Conservation (phyloP, 2,113 vertebrate genomes). For the Porphyrio hochstetteri region DNA sequence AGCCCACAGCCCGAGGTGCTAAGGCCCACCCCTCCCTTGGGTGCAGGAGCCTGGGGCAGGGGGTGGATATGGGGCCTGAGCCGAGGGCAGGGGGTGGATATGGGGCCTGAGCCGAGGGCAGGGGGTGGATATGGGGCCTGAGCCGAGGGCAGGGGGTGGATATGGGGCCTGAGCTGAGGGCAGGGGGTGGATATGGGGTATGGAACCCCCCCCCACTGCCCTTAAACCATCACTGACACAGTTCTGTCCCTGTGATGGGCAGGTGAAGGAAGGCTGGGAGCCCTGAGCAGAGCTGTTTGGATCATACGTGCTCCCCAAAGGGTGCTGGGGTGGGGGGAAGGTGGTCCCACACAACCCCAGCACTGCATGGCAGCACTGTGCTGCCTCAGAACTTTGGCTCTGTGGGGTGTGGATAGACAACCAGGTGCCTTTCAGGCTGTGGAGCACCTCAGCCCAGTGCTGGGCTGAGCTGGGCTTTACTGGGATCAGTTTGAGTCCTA, state of each 20-base stretch:
- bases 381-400: neutral
- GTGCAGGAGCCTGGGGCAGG: neutral
- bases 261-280: neutral
- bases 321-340: neutral
- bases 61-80: neutral
- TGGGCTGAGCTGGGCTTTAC: neutral
- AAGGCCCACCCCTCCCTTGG: too few relatives aligned
- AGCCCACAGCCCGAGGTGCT: neutral
- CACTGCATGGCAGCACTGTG: neutral
- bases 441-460: neutral
- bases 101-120: too few relatives aligned
- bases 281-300: neutral
- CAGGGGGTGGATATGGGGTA: neutral
- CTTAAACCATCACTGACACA: neutral
- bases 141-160: neutral
- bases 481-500: neutral
- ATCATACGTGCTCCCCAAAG: rapidly evolving
- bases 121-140: neutral
- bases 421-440: neutral
- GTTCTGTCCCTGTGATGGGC: rapidly evolving
- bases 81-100: neutral
- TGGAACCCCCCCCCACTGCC: neutral
- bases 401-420: rapidly evolving
- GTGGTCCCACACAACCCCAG: neutral
- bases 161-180: too few relatives aligned